These are phyloP conservation scores for Cheilosia vernalis DNA, from an alignment of 2,888 invertebrate species.

Conservation along the genomic window DNA sequence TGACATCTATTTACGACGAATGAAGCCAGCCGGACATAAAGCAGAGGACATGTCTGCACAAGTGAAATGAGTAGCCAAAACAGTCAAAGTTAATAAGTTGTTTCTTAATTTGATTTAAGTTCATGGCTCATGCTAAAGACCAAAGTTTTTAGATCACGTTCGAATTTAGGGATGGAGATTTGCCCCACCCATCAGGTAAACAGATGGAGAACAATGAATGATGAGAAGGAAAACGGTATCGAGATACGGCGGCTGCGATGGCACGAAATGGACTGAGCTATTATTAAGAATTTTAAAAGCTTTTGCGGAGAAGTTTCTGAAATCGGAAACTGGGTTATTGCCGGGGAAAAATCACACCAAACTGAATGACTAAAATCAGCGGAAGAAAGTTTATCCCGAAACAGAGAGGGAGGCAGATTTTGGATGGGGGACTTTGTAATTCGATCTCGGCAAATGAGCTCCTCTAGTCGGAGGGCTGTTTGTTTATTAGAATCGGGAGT, in stretches of 20 bases:
- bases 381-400: slow-evolving; percentile 12
- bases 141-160: slow-evolving; percentile 31
- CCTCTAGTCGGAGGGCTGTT: slow-evolving; percentile 9
- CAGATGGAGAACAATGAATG: slow-evolving; percentile 14
- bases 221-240: not conserved
- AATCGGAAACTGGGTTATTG: slow-evolving; percentile 33
- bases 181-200: slow-evolving; percentile 18
- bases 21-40: slow-evolving; percentile 50
- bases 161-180: slow-evolving; percentile 3
- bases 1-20: slow-evolving; percentile 65
- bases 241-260: slow-evolving; percentile 1
- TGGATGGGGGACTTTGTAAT: not conserved
- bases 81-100: slow-evolving; percentile 69
- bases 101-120: slow-evolving; percentile 69
- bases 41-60: not conserved
- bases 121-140: slow-evolving; percentile 43
- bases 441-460: slow-evolving; percentile 15
- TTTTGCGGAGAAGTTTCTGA: not conserved
- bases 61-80: slow-evolving; percentile 14
- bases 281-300: slow-evolving; percentile 42
- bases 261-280: slow-evolving; percentile 45
- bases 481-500: too few relatives aligned
- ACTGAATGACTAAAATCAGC: slow-evolving; percentile 12
- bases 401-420: not conserved
- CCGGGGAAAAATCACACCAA: slow-evolving; percentile 27